Conservation (phyloP, 2,797 vertebrate genomes). For the Danio tinwini region DNA sequence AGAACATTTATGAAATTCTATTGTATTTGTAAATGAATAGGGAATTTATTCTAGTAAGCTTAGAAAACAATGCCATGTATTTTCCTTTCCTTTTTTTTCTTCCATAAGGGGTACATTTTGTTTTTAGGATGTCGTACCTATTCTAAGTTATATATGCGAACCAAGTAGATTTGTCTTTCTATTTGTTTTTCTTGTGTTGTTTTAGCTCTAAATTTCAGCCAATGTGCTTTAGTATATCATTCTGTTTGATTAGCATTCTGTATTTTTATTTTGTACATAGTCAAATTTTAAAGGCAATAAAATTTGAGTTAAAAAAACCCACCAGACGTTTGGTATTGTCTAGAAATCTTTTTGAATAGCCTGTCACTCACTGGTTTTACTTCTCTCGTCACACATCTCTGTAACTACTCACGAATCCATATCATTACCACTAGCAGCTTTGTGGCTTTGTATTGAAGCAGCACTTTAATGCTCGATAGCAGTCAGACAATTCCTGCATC, state of each 20-base stretch:
- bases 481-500: slow-evolving; percentile 79
- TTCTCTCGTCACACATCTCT: slow-evolving; percentile 88
- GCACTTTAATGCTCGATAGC: slow-evolving; percentile 95
- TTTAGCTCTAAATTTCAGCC: slow-evolving; percentile 77
- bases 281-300: slow-evolving; percentile 95
- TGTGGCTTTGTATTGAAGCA: slow-evolving; percentile 87
- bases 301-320: slow-evolving; percentile 87
- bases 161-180: slow-evolving; percentile 54
- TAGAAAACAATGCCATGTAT: slow-evolving; percentile 73
- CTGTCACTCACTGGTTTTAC: slow-evolving; percentile 67
- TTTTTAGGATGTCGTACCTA: slow-evolving; percentile 43
- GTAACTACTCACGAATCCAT: slow-evolving; percentile 94
- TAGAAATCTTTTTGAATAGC: slow-evolving; percentile 35
- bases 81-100: slow-evolving; percentile 53
- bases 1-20: slow-evolving; percentile 92
- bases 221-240: slow-evolving; percentile 80
- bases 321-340: slow-evolving; percentile 65
- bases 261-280: slow-evolving; percentile 90
- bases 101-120: slow-evolving; percentile 56
- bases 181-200: slow-evolving; percentile 65
- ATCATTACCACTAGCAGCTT: slow-evolving; percentile 88
- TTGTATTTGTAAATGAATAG: slow-evolving; percentile 93
- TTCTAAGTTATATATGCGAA: slow-evolving; percentile 65
- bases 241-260: slow-evolving; percentile 88
- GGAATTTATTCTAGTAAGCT: slow-evolving; percentile 87